Base-by-base conservation (phyloP, 53 echinoderm and acorn worm genomes). In the Zoroaster sp. region DNA sequence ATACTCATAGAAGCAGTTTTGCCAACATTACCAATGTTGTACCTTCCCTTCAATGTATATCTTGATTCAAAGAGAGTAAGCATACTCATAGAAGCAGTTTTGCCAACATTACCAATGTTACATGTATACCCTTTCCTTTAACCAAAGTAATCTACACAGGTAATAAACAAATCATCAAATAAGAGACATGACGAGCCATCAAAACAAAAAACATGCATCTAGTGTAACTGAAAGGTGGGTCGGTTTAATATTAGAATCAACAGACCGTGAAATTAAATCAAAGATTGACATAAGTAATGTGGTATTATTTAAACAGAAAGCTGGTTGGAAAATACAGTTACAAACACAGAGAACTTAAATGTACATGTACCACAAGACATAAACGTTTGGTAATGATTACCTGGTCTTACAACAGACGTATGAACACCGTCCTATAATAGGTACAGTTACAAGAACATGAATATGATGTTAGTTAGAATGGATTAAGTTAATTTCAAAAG, bases 321-420 rank as follows among this genome's bases (percentile, higher is more conserved):
- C n/a, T n/a, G n/a, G n/a, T n/a, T n/a, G n/a, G n/a, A n/a, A n/a
- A n/a, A n/a, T n/a, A n/a, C n/a, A n/a, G n/a, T n/a, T n/a, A 59
- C 11, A 59, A 59, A 59, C 2, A 59, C 7, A 44, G 45, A 9
- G 45, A 44, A 59, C 23, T 8, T 9, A 59, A 10, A 25, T 8
- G 28, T 11, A 59, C 23, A 25, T 10, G 28, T 59, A 59, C 21
- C 25, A 55, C 25, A 55, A 59, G 28, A 21, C 11, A 25, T 41
- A 74, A 74, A 74, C 15, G 47, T 69, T 18, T 69, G 31, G 35
- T 36, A 69, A 13, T 46, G 63, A 54, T 82, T 85, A 85, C 85
- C 85, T 85, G 69, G 70, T 70, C 71, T 23, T 85, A 85, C 47
- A 35, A 85, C 85, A 85, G 47, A 70, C 37, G 71, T 34, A 71